Evolutionary conservation across 2,888 invertebrate genomes (phyloP).

Genomic region (Junonia oenone): DNA sequence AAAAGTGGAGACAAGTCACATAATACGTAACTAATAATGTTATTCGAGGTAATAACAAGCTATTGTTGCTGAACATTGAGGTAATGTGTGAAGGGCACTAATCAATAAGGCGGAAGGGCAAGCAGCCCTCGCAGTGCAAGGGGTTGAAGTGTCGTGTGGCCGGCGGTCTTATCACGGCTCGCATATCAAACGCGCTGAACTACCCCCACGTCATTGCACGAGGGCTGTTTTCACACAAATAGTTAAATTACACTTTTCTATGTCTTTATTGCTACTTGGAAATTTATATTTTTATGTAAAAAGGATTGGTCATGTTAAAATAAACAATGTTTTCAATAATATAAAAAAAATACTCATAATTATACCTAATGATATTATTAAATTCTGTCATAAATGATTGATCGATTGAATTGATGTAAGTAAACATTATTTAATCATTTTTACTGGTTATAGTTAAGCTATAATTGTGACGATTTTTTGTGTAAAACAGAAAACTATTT

Average conservation of each 20-base stretch:
- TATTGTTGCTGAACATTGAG: constrained; percentile 14
- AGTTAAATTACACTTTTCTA: not conserved
- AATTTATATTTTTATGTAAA: not conserved
- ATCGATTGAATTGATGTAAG: not conserved
- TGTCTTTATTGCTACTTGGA: not conserved
- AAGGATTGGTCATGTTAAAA: too few species aligned
- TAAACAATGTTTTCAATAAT: too few species aligned
- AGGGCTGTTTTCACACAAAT: constrained; percentile 15
- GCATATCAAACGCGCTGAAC: constrained; percentile 72
- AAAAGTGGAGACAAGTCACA: not conserved
- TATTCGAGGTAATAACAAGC: not conserved
- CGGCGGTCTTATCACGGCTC: constrained; percentile 62
- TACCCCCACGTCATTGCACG: constrained; percentile 38
- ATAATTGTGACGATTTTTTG: not conserved
- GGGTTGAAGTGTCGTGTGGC: constrained; percentile 75
- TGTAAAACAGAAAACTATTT: too few species aligned
- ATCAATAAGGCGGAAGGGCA: constrained; percentile 76
- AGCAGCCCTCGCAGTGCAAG: constrained; percentile 64
- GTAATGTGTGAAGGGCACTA: constrained; percentile 52
- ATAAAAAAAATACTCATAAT: too few species aligned
- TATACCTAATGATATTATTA: not conserved
- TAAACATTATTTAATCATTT: not conserved
- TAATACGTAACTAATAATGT: not conserved
- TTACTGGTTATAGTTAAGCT: too few species aligned
- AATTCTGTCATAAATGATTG: not conserved